Evolutionary conservation across 1,140 invertebrate species (phyloP).

Genomic region (Capitella teleta): DNA sequence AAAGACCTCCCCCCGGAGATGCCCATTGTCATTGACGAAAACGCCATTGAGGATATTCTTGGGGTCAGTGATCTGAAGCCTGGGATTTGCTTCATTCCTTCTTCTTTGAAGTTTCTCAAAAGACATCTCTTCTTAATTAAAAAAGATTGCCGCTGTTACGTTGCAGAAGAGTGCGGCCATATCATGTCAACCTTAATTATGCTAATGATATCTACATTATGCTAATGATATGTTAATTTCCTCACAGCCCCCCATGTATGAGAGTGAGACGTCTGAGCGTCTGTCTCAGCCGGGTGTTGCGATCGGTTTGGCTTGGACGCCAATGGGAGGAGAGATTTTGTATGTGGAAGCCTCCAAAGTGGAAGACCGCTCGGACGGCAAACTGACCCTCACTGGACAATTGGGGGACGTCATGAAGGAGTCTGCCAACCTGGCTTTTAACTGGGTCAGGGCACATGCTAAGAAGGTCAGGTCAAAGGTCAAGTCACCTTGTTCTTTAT

Average conservation of each 20-base stretch:
- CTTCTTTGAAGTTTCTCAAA: no score
- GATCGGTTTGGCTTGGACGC: conserved; percentile 48
- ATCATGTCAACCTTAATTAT: no score
- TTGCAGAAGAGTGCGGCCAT: no score
- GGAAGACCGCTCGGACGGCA: conserved; percentile 45
- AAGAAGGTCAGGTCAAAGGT: conserved; percentile 39
- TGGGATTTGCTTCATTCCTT: no score
- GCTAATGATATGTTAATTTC: no score
- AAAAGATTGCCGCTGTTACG: no score
- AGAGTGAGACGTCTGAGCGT: conserved; percentile 38
- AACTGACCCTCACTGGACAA: conserved; percentile 51
- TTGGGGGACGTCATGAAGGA: conserved; percentile 55
- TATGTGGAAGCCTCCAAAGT: conserved; percentile 47
- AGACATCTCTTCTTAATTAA: no score
- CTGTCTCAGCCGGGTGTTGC: conserved; percentile 46
- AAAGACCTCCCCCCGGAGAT: conserved; percentile 32
- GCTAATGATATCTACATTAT: no score
- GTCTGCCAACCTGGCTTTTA: conserved; percentile 49
- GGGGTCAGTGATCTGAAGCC: no score
- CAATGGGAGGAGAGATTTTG: conserved; percentile 48
- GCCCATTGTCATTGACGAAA: conserved; percentile 45
- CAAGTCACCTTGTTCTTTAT: no score
- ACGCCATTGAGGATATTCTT: conserved; percentile 44
- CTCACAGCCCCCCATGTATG: conserved; percentile 40
- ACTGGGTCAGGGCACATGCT: conserved; percentile 46